Percentiles rank a stretch among this genome's conserved stretches.
Conservation (phyloP, 1,140 invertebrate genomes). For the Chironomus tepperi region DNA sequence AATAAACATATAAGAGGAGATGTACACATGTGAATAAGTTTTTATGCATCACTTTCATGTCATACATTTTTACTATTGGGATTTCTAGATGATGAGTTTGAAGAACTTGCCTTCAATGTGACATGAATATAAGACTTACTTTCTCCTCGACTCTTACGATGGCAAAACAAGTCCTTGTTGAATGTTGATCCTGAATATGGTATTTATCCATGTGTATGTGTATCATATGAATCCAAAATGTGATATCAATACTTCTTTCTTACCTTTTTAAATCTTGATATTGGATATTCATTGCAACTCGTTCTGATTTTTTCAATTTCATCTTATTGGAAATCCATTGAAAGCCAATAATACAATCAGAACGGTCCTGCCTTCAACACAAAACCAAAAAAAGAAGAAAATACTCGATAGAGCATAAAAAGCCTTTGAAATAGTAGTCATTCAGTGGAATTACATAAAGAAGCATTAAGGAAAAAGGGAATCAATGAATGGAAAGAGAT, state of each 20-base stretch:
- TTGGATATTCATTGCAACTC: background rate
- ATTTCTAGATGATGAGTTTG: background rate
- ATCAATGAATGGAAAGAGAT: background rate
- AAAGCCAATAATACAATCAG: slow-evolving; percentile 1
- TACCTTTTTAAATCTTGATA: background rate
- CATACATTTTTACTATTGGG: background rate
- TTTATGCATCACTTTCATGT: background rate
- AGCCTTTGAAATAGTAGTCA: slow-evolving; percentile 12
- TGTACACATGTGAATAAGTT: background rate
- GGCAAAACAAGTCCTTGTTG: background rate
- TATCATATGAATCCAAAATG: background rate
- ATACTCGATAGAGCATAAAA: slow-evolving; percentile 1
- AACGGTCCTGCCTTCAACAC: background rate
- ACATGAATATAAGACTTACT: background rate
- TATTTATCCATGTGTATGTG: background rate
- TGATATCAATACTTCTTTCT: background rate
- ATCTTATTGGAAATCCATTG: slow-evolving; percentile 2
- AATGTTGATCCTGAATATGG: background rate
- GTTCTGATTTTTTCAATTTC: background rate
- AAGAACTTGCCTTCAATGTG: background rate
- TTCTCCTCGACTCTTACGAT: background rate
- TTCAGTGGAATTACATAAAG: background rate
- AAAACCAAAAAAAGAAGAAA: too few relatives aligned
- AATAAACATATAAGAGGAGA: background rate
- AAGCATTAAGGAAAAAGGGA: background rate